phyloP scores from a whole-genome alignment of 2,888 invertebrate species.

The Sphaerophoria taeniata region DNA sequence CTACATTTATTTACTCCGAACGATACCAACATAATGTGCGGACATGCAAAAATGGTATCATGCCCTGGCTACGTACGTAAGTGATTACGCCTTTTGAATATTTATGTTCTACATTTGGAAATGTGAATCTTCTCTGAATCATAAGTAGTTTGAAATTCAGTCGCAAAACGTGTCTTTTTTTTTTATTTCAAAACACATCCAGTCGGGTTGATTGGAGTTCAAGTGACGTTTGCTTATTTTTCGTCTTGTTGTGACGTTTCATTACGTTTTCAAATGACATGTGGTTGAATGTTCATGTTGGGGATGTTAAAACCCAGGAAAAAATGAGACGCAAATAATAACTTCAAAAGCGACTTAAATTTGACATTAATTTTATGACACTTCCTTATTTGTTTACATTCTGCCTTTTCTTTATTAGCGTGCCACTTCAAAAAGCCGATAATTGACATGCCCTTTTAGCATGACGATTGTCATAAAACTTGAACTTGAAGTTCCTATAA shows the following conservation, averaged over 20 bases:
- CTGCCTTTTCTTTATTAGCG: not conserved
- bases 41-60: conserved; percentile 2
- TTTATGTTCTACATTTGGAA: conserved; percentile 4
- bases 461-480: not conserved
- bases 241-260: not conserved
- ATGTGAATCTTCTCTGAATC: conserved; percentile 17
- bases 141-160: not conserved
- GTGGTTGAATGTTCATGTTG: not conserved
- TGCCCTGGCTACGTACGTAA: conserved; percentile 15
- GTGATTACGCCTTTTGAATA: conserved; percentile 34
- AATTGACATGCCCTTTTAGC: not conserved
- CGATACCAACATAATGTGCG: conserved; percentile 29
- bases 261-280: not conserved
- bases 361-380: not conserved
- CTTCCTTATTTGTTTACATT: not conserved
- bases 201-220: conserved; percentile 2
- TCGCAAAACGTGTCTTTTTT: conserved; percentile 10
- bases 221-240: not conserved
- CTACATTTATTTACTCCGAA: conserved; percentile 5
- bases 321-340: too few species aligned
- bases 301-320: not conserved
- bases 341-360: too few species aligned
- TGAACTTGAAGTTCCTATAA: not conserved
- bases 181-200: not conserved
- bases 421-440: not conserved